Evolutionary conservation across 2,888 invertebrate genomes (phyloP).

Genomic region (Caprella mutica): DNA sequence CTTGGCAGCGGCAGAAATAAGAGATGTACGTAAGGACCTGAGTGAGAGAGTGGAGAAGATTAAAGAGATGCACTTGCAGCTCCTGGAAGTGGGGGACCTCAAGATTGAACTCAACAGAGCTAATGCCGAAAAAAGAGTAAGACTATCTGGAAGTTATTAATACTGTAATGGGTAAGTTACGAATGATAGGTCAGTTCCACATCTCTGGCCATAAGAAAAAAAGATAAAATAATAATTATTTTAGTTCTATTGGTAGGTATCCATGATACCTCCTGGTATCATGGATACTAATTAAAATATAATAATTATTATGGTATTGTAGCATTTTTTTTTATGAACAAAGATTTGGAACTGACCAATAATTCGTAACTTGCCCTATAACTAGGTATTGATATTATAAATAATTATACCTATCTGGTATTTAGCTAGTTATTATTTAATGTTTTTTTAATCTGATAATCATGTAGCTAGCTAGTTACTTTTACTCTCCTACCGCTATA

Average conservation of each 20-base stretch:
- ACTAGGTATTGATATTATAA: too few species aligned
- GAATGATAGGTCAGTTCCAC: background rate
- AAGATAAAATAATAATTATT: background rate
- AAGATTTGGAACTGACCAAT: too few species aligned
- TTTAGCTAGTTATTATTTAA: too few species aligned
- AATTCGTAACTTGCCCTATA: too few species aligned
- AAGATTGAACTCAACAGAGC: background rate
- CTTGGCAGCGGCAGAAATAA: too few species aligned
- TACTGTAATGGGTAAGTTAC: background rate
- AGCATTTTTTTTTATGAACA: too few species aligned
- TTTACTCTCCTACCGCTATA: background rate
- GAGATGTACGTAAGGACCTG: too few species aligned
- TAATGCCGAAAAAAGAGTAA: background rate
- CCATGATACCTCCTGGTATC: background rate
- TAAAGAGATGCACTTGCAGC: background rate
- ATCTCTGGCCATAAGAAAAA: background rate
- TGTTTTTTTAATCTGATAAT: too few species aligned
- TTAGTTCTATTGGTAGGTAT: background rate
- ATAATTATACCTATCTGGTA: too few species aligned
- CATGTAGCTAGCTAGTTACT: too few species aligned
- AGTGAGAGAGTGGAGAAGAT: conserved; percentile 5
- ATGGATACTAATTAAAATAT: too few species aligned
- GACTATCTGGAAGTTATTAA: background rate
- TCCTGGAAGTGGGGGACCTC: background rate
- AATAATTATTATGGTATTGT: too few species aligned